These are phyloP conservation scores for Rhabditoides inermis DNA, from an alignment of 2,888 invertebrate genomes.

Conservation along the genomic window DNA sequence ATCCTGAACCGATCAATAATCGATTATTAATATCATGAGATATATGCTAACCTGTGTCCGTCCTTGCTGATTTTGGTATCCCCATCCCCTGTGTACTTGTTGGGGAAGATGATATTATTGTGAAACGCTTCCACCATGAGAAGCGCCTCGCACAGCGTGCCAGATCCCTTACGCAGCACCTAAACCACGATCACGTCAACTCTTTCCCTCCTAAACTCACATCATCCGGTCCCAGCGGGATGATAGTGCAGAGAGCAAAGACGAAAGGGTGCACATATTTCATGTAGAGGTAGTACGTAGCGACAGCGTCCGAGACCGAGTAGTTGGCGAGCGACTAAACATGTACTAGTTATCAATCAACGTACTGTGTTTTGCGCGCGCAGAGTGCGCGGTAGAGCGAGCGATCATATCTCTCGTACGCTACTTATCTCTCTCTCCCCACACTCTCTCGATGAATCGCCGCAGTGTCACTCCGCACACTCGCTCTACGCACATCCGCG, in stretches of 20 bases:
- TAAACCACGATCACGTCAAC: constrained; percentile 45
- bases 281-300: constrained; percentile 96
- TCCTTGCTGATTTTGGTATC: constrained; percentile 76
- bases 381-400: background rate
- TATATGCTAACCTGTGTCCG: constrained; percentile 65
- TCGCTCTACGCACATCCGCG: too few relatives aligned
- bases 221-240: constrained; percentile 96
- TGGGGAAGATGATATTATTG: constrained; percentile 90
- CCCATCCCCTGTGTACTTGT: constrained; percentile 66
- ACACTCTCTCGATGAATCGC: too few relatives aligned
- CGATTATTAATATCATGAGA: background rate
- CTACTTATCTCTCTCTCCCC: too few relatives aligned
- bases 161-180: constrained; percentile 90
- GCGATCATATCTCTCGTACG: background rate
- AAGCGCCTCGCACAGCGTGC: constrained; percentile 89
- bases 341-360: background rate
- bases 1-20: too few relatives aligned
- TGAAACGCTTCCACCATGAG: constrained; percentile 96
- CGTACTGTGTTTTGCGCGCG: background rate
- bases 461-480: too few relatives aligned
- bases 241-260: constrained; percentile 94
- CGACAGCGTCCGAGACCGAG: constrained; percentile 97
- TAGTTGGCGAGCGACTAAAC: constrained; percentile 73
- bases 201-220: constrained; percentile 56
- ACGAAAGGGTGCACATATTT: constrained; percentile 99